Evolutionary conservation across 92 coral and sea anemone species (phyloP), one percentile per base, ranked within the genome.

Genomic region (Actinostola sp.): DNA sequence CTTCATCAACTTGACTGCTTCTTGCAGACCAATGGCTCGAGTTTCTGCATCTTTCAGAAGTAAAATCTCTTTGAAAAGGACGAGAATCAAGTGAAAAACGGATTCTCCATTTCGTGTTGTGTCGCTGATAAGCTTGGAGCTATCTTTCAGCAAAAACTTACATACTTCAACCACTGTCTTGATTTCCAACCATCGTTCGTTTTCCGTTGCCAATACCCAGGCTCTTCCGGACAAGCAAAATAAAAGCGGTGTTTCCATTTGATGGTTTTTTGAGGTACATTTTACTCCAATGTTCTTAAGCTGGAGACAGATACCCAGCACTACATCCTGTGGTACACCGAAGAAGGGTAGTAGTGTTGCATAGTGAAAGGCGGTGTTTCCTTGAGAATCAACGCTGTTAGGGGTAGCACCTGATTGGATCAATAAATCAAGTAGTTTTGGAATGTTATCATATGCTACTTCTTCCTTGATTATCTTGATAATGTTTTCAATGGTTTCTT

Each of bases 291-390:
- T 29, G 5, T 31, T 44, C 43, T 49, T 21, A 9, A 76, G 62
- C 8, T n/a, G 31, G 19, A 8, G 11, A 23, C 49, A 63, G 10
- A 76, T 51, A 23, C 51, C 30, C 20, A 28, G 29, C 15, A 33
- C 44, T 26, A 15, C 7, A 14, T 70, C 66, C 51, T 35, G 35
- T 8, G 53, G 17, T 19, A 64, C 66, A 29, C 74, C 66, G 17
- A 29, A 8, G 13, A 64, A 38, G 2, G 80, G 66, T 15, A 76
- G 41, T 7, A 21, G 4, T 25, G 45, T 9, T 14, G 64, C 48
- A 41, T 63, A 24, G 30, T 63, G 72, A 52, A 64, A 32, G 39
- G 73, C 73, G 26, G 81, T 76, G 43, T 76, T 76, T 16, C 81
- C 81, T 8, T 63, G 26, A 33, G 64, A 51, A 54, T 76, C 81